A percentile compares a stretch with the other conserved stretches of the same genome.
phyloP scores from a whole-genome alignment of 2,888 invertebrate genomes.

The Loripinus fragilis region DNA sequence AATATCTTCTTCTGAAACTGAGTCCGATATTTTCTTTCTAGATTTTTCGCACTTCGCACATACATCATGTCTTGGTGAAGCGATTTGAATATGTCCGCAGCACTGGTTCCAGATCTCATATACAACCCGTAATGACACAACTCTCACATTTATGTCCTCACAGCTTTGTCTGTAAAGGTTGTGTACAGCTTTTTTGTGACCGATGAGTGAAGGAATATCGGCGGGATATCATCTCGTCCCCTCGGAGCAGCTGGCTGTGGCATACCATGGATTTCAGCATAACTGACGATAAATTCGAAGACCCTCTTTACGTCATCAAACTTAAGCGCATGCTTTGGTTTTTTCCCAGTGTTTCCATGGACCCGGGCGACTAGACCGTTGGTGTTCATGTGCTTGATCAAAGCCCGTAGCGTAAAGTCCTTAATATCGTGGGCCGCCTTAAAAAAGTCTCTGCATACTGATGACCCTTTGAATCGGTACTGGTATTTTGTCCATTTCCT shows the following conservation, averaged over 20 bases:
- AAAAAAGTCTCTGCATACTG: conserved; percentile 1
- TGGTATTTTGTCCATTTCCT: neutral
- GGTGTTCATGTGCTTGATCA: neutral
- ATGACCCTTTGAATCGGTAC: neutral
- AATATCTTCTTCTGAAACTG: conserved; percentile 37
- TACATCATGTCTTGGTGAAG: conserved; percentile 33
- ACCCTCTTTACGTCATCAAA: conserved; percentile 18
- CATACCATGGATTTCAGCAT: neutral
- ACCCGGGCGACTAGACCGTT: neutral
- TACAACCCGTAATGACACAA: conserved; percentile 10
- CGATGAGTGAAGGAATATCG: neutral
- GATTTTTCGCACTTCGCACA: conserved; percentile 34
- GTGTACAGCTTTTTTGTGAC: neutral
- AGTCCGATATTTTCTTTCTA: conserved; percentile 10
- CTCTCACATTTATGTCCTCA: neutral
- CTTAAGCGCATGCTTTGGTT: neutral
- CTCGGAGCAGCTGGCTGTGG: conserved; percentile 15
- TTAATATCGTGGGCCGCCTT: neutral
- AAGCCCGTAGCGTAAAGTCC: neutral
- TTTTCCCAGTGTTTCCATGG: conserved; percentile 7
- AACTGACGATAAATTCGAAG: neutral
- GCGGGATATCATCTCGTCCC: neutral
- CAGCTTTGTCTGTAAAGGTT: neutral
- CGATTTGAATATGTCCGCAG: conserved; percentile 35
- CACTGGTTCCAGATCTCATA: conserved; percentile 30